These are phyloP conservation scores for Nebria brevicollis DNA, from an alignment of 2,888 invertebrate genomes.

Conservation along the genomic window DNA sequence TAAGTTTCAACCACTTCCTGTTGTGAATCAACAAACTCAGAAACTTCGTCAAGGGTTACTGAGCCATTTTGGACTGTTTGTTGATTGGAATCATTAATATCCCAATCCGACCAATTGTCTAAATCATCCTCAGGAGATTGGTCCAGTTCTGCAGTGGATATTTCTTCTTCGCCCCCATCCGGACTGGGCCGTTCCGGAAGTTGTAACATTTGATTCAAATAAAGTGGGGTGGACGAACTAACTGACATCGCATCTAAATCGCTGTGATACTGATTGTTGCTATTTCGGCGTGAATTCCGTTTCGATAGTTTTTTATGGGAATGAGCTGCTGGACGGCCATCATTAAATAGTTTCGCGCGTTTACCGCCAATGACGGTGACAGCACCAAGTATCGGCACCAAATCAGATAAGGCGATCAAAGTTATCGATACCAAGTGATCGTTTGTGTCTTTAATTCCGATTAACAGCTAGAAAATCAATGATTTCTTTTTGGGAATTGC, in stretches of 20 bases:
- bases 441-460: slow-evolving; percentile 88
- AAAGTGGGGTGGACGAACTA: slow-evolving; percentile 45
- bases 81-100: slow-evolving; percentile 59
- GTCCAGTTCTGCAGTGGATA: slow-evolving; percentile 61
- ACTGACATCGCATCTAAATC: slow-evolving; percentile 13
- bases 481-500: background rate
- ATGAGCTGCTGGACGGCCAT: slow-evolving; percentile 74
- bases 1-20: background rate
- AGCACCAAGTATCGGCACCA: slow-evolving; percentile 87
- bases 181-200: slow-evolving; percentile 82
- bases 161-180: slow-evolving; percentile 82
- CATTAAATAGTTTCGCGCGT: slow-evolving; percentile 83
- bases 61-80: background rate
- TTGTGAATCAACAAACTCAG: background rate
- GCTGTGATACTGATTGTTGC: slow-evolving; percentile 17
- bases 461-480: slow-evolving; percentile 70
- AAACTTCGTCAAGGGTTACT: background rate
- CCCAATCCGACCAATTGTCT: slow-evolving; percentile 88
- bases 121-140: slow-evolving; percentile 68
- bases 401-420: slow-evolving; percentile 80
- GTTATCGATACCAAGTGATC: slow-evolving; percentile 85
- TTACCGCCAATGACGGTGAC: slow-evolving; percentile 86
- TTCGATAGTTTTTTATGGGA: slow-evolving; percentile 19
- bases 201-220: slow-evolving; percentile 62
- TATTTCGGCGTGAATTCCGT: slow-evolving; percentile 29